Percentiles rank a stretch among this genome's conserved stretches.
These are phyloP conservation scores for Rotaria sp. DNA, from an alignment of 2,888 invertebrate species.

Conservation along the genomic window DNA sequence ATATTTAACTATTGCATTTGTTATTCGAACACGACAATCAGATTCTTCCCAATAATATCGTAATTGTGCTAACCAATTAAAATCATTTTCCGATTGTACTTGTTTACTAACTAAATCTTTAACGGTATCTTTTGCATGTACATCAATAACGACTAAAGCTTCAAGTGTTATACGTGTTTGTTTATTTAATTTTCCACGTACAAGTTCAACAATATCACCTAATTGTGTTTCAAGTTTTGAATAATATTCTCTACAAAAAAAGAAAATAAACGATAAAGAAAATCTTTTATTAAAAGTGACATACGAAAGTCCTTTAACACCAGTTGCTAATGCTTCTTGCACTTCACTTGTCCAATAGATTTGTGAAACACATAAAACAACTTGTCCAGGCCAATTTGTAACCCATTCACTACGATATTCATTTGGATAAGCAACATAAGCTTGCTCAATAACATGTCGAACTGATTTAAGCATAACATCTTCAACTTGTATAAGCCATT, in stretches of 20 bases:
- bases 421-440: slow-evolving; percentile 56
- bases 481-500: slow-evolving; percentile 75
- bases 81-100: slow-evolving; percentile 66
- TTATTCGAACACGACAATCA: slow-evolving; percentile 66
- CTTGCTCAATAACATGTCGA: slow-evolving; percentile 62
- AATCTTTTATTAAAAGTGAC: neutral
- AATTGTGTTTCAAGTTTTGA: slow-evolving; percentile 63
- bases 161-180: slow-evolving; percentile 82
- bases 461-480: slow-evolving; percentile 71
- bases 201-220: slow-evolving; percentile 68
- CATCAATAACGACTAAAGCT: slow-evolving; percentile 81
- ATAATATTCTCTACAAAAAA: slow-evolving; percentile 57
- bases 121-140: slow-evolving; percentile 81
- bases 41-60: slow-evolving; percentile 68
- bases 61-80: slow-evolving; percentile 80
- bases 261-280: neutral
- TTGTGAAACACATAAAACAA: slow-evolving; percentile 70
- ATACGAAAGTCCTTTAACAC: slow-evolving; percentile 59
- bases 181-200: slow-evolving; percentile 72
- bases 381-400: slow-evolving; percentile 82
- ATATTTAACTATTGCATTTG: slow-evolving; percentile 77
- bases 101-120: slow-evolving; percentile 58
- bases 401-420: slow-evolving; percentile 69
- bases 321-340: slow-evolving; percentile 65
- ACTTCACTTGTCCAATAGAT: slow-evolving; percentile 76